phyloP scores from a whole-genome alignment of 2,113 vertebrate genomes.

The Meriones unguiculatus region DNA sequence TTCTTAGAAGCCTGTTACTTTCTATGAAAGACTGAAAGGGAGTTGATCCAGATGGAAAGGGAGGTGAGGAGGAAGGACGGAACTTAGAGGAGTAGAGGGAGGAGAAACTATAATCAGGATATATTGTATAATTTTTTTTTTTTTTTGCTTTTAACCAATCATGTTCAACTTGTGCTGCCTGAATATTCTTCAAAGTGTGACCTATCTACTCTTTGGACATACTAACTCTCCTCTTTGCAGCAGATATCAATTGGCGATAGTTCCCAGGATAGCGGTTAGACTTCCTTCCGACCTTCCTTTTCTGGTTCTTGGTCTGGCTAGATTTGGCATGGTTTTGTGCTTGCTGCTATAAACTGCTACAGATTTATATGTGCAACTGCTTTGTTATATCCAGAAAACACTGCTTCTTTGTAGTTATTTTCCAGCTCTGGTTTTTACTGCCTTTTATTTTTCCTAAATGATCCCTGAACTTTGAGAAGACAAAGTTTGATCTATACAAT shows the following conservation, averaged over 20 bases:
- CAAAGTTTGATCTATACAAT: background rate
- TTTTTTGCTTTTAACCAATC: too few relatives aligned
- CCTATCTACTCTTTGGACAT: background rate
- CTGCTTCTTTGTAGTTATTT: background rate
- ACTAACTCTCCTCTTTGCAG: background rate
- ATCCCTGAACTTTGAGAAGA: background rate
- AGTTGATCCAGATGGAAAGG: background rate
- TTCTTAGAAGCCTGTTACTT: background rate
- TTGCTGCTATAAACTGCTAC: background rate
- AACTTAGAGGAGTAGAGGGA: background rate
- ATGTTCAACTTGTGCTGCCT: background rate
- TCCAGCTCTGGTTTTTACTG: background rate
- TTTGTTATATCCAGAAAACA: background rate
- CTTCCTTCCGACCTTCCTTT: background rate
- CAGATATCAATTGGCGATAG: too few relatives aligned
- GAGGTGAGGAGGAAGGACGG: too few relatives aligned
- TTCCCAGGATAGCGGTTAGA: background rate
- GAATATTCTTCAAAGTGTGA: background rate
- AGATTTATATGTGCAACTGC: background rate
- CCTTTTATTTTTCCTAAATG: background rate
- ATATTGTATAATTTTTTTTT: background rate
- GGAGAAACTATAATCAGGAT: background rate
- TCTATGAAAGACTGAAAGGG: background rate
- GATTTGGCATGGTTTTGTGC: background rate
- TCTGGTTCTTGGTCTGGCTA: background rate